Evolutionary conservation across 1,140 invertebrate genomes (phyloP).

Genomic region (Oreohelix idahoensis): DNA sequence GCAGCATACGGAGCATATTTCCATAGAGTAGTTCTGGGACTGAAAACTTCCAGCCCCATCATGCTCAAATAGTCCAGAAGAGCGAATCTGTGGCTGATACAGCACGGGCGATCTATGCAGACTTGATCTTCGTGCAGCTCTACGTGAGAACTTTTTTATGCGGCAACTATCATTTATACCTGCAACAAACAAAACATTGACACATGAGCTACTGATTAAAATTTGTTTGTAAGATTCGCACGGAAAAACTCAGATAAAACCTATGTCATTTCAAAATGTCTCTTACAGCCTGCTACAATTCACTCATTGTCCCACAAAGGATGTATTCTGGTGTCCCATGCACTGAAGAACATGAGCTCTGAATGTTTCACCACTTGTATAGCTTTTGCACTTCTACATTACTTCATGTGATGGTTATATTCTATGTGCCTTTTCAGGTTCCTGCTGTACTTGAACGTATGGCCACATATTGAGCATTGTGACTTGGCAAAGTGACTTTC

Average conservation of each 20-base stretch:
- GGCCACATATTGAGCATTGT: conserved; percentile 15
- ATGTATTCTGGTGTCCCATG: neutral
- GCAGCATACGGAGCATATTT: conserved; percentile 9
- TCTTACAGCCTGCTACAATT: neutral
- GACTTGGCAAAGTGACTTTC: conserved; percentile 24
- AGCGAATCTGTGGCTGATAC: neutral
- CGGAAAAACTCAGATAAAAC: neutral
- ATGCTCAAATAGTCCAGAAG: neutral
- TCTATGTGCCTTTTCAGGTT: conserved; percentile 20
- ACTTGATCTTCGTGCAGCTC: neutral
- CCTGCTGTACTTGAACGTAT: conserved; percentile 24
- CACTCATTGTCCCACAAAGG: neutral
- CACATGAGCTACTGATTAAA: neutral
- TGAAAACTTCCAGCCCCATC: neutral
- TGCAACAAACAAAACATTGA: conserved; percentile 28
- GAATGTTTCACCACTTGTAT: conserved; percentile 2
- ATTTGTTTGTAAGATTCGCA: no score
- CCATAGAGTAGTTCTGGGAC: neutral
- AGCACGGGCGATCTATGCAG: neutral
- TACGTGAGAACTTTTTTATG: neutral
- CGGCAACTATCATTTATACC: conserved; percentile 14
- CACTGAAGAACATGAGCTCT: neutral
- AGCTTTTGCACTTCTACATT: conserved; percentile 21
- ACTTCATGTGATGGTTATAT: conserved; percentile 14
- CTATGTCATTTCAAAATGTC: neutral